Percentiles rank a stretch among this genome's conserved stretches.
Evolutionary conservation across 2,113 vertebrate species (phyloP).

Genomic region (Neogale vison): DNA sequence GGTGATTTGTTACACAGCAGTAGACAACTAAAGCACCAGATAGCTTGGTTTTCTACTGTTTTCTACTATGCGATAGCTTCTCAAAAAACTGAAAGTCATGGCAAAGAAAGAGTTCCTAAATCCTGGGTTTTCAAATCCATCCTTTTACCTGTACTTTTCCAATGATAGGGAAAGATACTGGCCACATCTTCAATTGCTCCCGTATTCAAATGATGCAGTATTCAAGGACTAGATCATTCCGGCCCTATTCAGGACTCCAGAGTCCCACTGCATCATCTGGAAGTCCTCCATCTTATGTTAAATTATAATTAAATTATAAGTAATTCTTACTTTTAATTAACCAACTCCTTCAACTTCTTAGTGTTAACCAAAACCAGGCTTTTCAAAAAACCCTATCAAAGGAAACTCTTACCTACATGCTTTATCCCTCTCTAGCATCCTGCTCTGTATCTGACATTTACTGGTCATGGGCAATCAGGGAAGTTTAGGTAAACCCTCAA

Average conservation of each 20-base stretch:
- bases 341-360: constrained; percentile 49
- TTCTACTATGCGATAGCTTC: neutral
- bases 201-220: neutral
- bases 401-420: neutral
- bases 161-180: neutral
- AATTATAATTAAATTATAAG: constrained; percentile 46
- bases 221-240: constrained; percentile 7
- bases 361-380: constrained; percentile 50
- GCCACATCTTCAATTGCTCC: neutral
- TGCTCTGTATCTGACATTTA: neutral
- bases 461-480: neutral
- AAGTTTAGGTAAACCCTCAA: neutral
- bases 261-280: neutral
- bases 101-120: neutral
- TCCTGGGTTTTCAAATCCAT: neutral
- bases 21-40: neutral
- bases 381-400: constrained; percentile 53
- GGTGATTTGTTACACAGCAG: neutral
- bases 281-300: constrained; percentile 48
- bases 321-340: constrained; percentile 12
- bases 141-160: neutral
- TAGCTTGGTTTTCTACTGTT: neutral
- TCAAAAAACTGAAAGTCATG: neutral
- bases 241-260: neutral
- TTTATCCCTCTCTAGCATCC: neutral